These are phyloP conservation scores for Strigops habroptila DNA, from an alignment of 2,113 vertebrate species.

Conservation along the genomic window DNA sequence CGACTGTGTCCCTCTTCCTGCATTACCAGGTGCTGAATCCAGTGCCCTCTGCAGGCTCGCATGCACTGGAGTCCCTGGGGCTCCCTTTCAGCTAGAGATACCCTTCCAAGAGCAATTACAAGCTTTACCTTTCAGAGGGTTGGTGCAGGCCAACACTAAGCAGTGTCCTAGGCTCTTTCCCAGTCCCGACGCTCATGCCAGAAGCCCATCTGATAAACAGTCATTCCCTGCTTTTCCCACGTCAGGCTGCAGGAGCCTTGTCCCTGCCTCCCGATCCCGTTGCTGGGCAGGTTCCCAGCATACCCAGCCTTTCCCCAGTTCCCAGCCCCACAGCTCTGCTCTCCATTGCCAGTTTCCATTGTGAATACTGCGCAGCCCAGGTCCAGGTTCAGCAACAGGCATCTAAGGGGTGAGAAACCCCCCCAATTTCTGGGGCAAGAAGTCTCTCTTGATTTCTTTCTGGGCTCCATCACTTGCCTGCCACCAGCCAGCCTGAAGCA, in stretches of 20 bases:
- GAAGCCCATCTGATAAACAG: neutral
- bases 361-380: neutral
- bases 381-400: neutral
- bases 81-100: neutral
- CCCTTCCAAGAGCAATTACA: neutral
- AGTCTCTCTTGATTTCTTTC: neutral
- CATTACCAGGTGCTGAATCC: neutral
- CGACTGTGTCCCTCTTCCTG: neutral
- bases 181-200: accelerated
- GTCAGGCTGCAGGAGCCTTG: neutral
- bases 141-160: neutral
- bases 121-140: neutral
- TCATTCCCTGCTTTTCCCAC: neutral
- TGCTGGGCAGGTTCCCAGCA: neutral
- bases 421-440: neutral
- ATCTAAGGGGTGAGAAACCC: neutral
- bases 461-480: neutral
- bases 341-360: neutral
- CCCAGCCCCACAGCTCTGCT: neutral
- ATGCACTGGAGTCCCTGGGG: neutral
- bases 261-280: neutral
- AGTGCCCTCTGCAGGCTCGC: neutral
- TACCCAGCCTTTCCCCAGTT: neutral
- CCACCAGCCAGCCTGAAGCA: neutral
- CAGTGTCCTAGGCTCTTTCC: neutral